Conservation (phyloP, 1,140 invertebrate genomes). For the Calliphora vicina region DNA sequence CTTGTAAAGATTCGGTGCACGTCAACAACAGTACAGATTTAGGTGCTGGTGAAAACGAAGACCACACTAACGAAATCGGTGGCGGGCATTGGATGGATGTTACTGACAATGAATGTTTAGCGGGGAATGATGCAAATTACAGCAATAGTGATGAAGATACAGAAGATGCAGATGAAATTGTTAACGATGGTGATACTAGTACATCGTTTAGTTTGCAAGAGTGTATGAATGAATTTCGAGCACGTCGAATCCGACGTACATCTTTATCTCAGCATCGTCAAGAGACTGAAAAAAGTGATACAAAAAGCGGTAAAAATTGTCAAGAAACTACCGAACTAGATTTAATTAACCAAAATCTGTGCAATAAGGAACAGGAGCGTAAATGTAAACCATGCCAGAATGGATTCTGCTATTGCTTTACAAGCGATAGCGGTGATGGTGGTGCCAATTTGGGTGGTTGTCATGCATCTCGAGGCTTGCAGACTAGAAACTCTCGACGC, state of each 20-base stretch:
- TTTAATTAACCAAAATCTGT: conserved; percentile 57
- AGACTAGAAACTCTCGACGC: conserved; percentile 51
- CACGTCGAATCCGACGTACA: conserved; percentile 50
- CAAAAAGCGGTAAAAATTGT: not conserved
- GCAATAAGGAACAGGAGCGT: conserved; percentile 57
- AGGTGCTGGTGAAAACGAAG: not conserved
- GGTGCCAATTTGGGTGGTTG: conserved; percentile 3
- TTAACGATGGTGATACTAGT: conserved; percentile 48
- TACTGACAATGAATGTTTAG: not conserved
- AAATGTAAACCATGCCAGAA: conserved; percentile 57
- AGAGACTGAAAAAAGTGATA: conserved; percentile 33
- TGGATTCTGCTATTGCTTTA: conserved; percentile 61
- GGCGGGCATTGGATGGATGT: not conserved
- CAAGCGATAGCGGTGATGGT: conserved; percentile 58
- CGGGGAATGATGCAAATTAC: not conserved
- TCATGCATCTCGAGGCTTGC: conserved; percentile 48
- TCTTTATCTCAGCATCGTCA: conserved; percentile 53
- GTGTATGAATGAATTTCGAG: conserved; percentile 60
- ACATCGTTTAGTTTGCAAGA: conserved; percentile 59
- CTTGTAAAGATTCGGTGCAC: not conserved
- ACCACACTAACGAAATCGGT: not conserved
- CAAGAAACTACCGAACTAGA: conserved; percentile 44
- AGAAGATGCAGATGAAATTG: conserved; percentile 42
- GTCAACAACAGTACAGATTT: not conserved
- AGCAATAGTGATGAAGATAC: not conserved